Evolutionary conservation across 2,113 vertebrate species (phyloP).

Genomic region (Girardinichthys multiradiatus): DNA sequence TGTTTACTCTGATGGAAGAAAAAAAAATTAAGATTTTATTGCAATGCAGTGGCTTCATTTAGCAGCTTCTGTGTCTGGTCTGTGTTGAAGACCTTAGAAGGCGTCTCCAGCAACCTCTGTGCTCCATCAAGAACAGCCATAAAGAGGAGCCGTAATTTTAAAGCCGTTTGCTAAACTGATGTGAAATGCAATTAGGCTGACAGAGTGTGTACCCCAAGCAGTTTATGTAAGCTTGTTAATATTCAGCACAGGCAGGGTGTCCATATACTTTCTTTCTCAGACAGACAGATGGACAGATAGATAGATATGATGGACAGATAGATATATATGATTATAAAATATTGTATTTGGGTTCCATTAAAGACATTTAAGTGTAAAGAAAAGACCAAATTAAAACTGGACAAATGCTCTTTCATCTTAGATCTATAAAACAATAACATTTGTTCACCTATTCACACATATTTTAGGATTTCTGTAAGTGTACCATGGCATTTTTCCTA

Average conservation of each 20-base stretch:
- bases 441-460: neutral
- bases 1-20: slow-evolving; percentile 24
- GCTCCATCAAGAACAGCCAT: slow-evolving; percentile 45
- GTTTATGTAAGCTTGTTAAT: slow-evolving; percentile 29
- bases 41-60: slow-evolving; percentile 16
- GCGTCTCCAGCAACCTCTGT: slow-evolving; percentile 31
- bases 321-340: neutral
- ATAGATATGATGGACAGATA: neutral
- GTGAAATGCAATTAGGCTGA: slow-evolving; percentile 35
- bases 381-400: neutral
- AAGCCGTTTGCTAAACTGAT: slow-evolving; percentile 39
- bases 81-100: slow-evolving; percentile 25
- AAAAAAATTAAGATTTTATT: neutral
- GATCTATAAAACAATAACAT: neutral
- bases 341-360: neutral
- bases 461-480: neutral
- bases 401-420: neutral
- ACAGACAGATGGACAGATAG: no score
- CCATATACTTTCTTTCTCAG: neutral
- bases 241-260: slow-evolving; percentile 7
- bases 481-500: neutral
- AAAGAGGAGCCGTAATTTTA: slow-evolving; percentile 35
- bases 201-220: slow-evolving; percentile 3
- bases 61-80: slow-evolving; percentile 12
- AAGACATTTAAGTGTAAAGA: neutral